Evolutionary conservation across 53 echinoderm and acorn worm species (phyloP).

Genomic region (Pentamera pediparva): DNA sequence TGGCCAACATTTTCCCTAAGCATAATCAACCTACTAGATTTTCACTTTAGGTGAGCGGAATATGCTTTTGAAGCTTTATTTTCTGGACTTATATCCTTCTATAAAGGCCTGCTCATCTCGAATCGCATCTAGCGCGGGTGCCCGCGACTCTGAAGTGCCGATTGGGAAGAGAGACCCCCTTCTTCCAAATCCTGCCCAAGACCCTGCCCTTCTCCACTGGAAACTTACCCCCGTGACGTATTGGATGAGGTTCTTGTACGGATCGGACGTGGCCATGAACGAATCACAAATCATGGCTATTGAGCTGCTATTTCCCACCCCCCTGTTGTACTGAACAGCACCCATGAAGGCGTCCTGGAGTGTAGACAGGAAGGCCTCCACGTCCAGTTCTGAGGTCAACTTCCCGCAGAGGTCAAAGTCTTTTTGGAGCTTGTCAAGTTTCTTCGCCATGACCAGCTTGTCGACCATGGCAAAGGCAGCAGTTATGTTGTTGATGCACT

Average conservation of each 20-base stretch:
- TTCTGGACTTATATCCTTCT: no score
- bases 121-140: no score
- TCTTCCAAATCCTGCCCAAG: no score
- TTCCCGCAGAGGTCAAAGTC: constrained; percentile 49
- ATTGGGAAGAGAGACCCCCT: no score
- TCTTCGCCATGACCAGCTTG: constrained; percentile 1
- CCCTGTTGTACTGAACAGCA: constrained; percentile 55
- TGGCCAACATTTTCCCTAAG: no score
- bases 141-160: no score
- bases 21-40: no score
- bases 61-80: no score
- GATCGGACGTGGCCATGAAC: constrained; percentile 34
- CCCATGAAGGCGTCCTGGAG: constrained; percentile 34
- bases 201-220: background rate
- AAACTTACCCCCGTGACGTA: constrained; percentile 4
- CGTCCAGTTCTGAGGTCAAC: constrained; percentile 15
- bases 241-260: constrained; percentile 16
- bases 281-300: constrained; percentile 27
- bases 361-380: constrained; percentile 22
- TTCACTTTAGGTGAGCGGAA: no score
- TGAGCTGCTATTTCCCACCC: background rate
- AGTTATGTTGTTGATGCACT: constrained; percentile 48
- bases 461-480: constrained; percentile 45
- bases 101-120: no score
- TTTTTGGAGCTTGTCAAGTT: constrained; percentile 30